phyloP scores from a whole-genome alignment of 2,113 vertebrate species.

The Mastomys natalensis region DNA sequence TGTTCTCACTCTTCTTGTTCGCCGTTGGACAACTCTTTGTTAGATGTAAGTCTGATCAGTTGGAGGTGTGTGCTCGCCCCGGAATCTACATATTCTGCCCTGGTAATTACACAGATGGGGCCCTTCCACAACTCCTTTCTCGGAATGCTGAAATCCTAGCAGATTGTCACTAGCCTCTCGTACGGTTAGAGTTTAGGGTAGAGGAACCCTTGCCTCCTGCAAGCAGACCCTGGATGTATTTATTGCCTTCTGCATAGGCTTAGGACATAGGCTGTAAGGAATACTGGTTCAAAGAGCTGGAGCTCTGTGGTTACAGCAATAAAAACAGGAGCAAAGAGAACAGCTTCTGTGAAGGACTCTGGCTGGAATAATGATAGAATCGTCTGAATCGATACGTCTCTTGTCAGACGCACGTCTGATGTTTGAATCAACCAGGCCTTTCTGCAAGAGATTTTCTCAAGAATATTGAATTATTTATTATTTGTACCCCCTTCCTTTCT shows the following conservation, averaged over 20 bases:
- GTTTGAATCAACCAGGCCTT: conserved; percentile 92
- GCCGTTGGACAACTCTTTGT: conserved; percentile 58
- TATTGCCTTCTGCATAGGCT: conserved; percentile 78
- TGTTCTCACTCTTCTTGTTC: conserved; percentile 35
- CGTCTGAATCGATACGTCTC: conserved; percentile 92
- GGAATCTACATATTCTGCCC: conserved; percentile 70
- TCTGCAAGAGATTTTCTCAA: conserved; percentile 89
- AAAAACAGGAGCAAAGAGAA: conserved; percentile 88
- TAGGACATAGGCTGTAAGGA: conserved; percentile 86
- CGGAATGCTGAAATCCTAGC: conserved; percentile 51
- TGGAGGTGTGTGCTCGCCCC: conserved; percentile 59
- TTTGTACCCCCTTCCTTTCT: conserved; percentile 89
- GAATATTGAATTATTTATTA: conserved; percentile 95
- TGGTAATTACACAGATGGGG: conserved; percentile 83
- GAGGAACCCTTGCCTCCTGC: not conserved
- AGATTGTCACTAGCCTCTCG: conserved; percentile 72
- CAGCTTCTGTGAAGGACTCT: conserved; percentile 87
- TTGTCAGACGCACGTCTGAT: conserved; percentile 91
- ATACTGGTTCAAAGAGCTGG: conserved; percentile 84
- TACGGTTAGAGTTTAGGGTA: conserved; percentile 61
- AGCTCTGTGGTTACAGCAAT: conserved; percentile 86
- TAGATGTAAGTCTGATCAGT: conserved; percentile 61
- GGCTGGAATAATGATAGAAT: conserved; percentile 92
- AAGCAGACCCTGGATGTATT: conserved; percentile 68
- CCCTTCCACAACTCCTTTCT: conserved; percentile 74